A percentile compares a stretch with the other conserved stretches of the same genome.
Conservation (phyloP, 2,113 vertebrate species). For the Phalacrocorax carbo region DNA sequence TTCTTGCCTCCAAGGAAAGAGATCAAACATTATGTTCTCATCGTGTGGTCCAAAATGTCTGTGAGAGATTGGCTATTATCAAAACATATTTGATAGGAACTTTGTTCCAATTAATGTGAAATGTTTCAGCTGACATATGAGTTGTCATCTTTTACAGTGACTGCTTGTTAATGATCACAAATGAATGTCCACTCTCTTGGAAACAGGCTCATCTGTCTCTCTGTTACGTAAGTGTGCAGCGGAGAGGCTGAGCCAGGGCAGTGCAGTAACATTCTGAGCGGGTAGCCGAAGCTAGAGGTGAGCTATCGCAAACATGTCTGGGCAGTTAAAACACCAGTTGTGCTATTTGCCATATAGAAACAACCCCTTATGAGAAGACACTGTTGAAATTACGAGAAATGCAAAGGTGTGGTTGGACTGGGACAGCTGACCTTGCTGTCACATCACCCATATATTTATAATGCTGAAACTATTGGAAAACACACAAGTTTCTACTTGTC, state of each 20-base stretch:
- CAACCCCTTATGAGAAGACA: background rate
- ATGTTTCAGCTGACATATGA: background rate
- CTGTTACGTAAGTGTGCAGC: background rate
- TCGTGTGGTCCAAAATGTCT: background rate
- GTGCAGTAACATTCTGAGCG: background rate
- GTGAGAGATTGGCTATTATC: background rate
- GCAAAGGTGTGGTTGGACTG: background rate
- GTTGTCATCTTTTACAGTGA: background rate
- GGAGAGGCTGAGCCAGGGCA: background rate
- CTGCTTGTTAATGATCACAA: conserved; percentile 33
- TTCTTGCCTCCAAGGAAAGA: background rate
- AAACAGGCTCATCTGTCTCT: background rate
- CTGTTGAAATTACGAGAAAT: background rate
- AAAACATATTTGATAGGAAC: conserved; percentile 15
- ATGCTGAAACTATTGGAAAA: background rate
- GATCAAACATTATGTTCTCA: background rate
- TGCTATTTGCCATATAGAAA: background rate
- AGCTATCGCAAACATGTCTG: background rate
- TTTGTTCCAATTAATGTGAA: background rate
- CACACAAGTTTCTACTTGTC: background rate
- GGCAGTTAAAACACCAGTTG: background rate
- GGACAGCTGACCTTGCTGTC: background rate
- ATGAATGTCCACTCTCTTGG: background rate
- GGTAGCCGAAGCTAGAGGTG: background rate
- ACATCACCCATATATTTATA: background rate